Percentiles rank a stretch among this genome's conserved stretches.
phyloP scores from a whole-genome alignment of 2,888 invertebrate genomes.

The Podabrus alpinus region DNA sequence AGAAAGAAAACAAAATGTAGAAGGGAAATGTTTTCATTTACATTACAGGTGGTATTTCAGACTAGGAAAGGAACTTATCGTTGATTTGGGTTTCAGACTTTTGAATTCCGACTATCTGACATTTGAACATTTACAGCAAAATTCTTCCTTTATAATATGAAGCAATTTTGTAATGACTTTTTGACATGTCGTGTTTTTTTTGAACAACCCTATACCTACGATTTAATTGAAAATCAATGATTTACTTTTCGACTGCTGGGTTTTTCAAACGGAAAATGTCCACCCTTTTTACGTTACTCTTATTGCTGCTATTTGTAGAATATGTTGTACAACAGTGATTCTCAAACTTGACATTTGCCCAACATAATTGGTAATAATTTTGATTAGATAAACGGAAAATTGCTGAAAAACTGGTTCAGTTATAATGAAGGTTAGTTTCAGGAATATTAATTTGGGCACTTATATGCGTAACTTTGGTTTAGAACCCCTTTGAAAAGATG shows the following conservation, averaged over 20 bases:
- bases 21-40: not conserved
- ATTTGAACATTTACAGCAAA: not conserved
- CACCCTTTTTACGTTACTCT: not conserved
- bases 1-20: not conserved
- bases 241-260: not conserved
- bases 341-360: not conserved
- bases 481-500: not conserved
- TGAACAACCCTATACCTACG: no score
- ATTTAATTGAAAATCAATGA: not conserved
- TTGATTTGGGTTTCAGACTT: not conserved
- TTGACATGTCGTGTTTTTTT: not conserved
- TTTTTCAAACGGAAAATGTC: not conserved
- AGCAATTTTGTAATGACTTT: not conserved
- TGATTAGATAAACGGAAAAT: no score
- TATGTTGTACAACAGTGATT: not conserved
- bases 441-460: not conserved
- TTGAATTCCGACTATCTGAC: not conserved
- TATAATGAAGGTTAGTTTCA: not conserved
- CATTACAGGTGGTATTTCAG: not conserved
- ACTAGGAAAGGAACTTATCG: not conserved
- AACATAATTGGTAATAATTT: not conserved
- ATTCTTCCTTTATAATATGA: not conserved
- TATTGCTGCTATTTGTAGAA: not conserved
- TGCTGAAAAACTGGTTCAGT: not conserved
- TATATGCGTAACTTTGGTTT: not conserved